Evolutionary conservation across 2,797 vertebrate species (phyloP).

Genomic region (Smutsia temminckii): DNA sequence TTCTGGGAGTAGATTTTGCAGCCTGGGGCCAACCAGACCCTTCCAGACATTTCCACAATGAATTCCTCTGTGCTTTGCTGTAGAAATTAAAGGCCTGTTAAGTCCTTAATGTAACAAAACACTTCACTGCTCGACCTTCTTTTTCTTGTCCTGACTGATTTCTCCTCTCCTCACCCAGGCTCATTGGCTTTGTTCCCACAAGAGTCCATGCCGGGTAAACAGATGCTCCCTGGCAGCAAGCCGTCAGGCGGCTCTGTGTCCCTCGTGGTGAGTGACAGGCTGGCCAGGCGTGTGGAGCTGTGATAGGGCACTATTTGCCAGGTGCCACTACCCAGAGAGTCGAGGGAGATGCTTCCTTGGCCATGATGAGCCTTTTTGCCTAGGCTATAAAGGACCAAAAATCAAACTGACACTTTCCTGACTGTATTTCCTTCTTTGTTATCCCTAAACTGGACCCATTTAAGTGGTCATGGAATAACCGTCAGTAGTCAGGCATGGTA

Average conservation of each 20-base stretch:
- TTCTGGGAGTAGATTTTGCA: neutral
- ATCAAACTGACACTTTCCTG: neutral
- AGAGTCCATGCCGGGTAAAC: conserved; percentile 64
- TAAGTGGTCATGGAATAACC: neutral
- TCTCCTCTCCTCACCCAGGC: conserved; percentile 43
- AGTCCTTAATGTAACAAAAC: conserved; percentile 37
- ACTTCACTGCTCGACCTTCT: neutral
- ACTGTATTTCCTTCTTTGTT: conserved; percentile 15
- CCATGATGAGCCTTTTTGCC: neutral
- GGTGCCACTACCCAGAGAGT: neutral
- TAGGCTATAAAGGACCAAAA: neutral
- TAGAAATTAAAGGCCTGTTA: conserved; percentile 57
- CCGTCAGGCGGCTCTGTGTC: conserved; percentile 40
- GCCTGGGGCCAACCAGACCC: neutral
- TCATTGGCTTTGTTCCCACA: conserved; percentile 65
- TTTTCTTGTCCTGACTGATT: conserved; percentile 25
- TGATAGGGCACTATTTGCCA: conserved; percentile 8
- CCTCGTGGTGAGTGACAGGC: conserved; percentile 21
- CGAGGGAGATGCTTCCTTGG: neutral
- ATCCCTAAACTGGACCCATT: neutral
- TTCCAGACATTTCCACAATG: neutral
- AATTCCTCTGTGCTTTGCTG: conserved; percentile 43
- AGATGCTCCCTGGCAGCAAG: conserved; percentile 72
- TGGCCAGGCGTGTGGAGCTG: neutral
- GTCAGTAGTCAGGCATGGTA: neutral